These are phyloP conservation scores for Arothron firmamentum DNA, from an alignment of 2,113 vertebrate species.

Conservation along the genomic window DNA sequence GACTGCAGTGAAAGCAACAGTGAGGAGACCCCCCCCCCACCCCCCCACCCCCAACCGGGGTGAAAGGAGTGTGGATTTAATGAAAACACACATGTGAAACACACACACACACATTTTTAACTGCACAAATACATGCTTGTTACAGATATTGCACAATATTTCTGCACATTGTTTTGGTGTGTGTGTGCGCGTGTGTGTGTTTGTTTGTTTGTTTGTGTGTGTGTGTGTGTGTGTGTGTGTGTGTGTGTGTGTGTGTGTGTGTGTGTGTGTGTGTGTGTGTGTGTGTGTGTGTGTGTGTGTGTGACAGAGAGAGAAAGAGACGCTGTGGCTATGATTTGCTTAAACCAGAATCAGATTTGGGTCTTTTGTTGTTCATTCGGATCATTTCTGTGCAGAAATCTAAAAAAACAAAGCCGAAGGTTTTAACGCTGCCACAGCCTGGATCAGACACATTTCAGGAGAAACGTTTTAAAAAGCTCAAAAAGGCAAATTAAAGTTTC, in stretches of 20 bases:
- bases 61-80: constrained; percentile 41
- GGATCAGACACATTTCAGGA: background rate
- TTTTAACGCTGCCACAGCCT: too few relatives aligned
- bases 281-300: constrained; percentile 9
- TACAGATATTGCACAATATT: constrained; percentile 24
- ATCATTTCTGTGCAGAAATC: too few relatives aligned
- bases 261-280: constrained; percentile 21
- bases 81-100: constrained; percentile 39
- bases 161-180: constrained; percentile 63
- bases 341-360: too few relatives aligned
- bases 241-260: background rate
- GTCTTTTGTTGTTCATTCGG: too few relatives aligned
- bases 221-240: too few relatives aligned
- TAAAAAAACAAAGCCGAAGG: too few relatives aligned
- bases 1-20: constrained; percentile 56
- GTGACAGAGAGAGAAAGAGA: constrained; percentile 15
- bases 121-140: constrained; percentile 10
- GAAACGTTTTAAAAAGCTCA: too few relatives aligned
- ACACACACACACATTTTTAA: constrained; percentile 23
- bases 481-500: too few relatives aligned
- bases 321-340: too few relatives aligned
- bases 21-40: constrained; percentile 1
- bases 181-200: constrained; percentile 21
- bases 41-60: too few relatives aligned
- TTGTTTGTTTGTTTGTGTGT: too few relatives aligned